Percentiles rank a stretch among this genome's conserved stretches.
phyloP scores from a whole-genome alignment of 2,888 invertebrate species.

The Physocephala rufipes region DNA sequence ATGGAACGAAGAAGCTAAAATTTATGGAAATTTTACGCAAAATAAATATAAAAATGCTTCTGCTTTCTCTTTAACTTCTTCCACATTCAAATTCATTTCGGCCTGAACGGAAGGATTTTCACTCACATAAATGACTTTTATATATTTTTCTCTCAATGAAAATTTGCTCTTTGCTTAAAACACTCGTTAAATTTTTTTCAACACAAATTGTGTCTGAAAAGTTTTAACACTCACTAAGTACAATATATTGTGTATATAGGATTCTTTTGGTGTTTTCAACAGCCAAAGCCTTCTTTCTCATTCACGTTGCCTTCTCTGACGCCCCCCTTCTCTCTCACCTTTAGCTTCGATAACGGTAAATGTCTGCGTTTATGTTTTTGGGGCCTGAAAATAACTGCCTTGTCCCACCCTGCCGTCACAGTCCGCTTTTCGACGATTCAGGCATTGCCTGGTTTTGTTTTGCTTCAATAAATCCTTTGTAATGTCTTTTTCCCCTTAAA shows the following conservation, averaged over 20 bases:
- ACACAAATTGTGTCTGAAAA: conserved; percentile 37
- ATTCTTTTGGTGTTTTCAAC: neutral
- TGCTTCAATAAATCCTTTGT: conserved; percentile 27
- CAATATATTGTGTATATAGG: neutral
- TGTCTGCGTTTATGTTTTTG: neutral
- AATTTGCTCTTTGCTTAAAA: neutral
- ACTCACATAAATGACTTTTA: neutral
- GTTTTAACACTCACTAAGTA: conserved; percentile 36
- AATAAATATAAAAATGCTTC: conserved; percentile 8
- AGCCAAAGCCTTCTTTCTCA: neutral
- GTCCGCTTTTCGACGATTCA: neutral
- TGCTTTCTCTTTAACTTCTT: neutral
- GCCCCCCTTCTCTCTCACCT: neutral
- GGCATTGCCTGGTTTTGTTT: conserved; percentile 6
- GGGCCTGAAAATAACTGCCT: neutral
- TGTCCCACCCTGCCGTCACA: neutral
- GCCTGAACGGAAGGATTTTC: too few relatives aligned
- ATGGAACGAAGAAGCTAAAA: conserved; percentile 1
- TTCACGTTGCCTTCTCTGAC: neutral
- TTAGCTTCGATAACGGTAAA: neutral
- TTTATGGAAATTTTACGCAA: conserved; percentile 30
- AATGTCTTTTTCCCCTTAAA: conserved; percentile 1
- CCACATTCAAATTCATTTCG: too few relatives aligned
- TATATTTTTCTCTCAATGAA: conserved; percentile 1
- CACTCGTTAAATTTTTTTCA: too few relatives aligned